Conservation (phyloP, 2,113 vertebrate genomes). For the Mugil cephalus region DNA sequence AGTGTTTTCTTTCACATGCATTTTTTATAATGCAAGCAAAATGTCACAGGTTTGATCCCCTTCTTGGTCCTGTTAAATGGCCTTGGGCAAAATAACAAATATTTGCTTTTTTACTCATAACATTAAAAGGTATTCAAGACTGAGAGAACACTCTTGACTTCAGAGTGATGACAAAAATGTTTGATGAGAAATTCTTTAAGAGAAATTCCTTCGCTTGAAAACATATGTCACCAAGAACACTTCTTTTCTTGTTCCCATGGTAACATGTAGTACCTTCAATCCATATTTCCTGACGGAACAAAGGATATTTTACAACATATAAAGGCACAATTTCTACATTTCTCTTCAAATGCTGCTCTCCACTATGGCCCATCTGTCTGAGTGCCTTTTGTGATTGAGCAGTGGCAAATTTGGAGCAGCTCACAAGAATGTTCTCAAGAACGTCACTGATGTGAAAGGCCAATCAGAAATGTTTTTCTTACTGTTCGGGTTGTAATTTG, state of each 20-base stretch:
- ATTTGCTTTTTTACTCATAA: conserved; percentile 12
- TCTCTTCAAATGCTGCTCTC: background rate
- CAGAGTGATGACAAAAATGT: background rate
- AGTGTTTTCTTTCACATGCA: conserved; percentile 42
- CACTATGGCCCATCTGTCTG: conserved; percentile 16
- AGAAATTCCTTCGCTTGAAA: background rate
- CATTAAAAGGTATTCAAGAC: background rate
- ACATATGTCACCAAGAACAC: background rate
- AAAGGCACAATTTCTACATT: conserved; percentile 11
- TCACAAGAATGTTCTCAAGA: conserved; percentile 31
- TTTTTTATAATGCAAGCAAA: conserved; percentile 35
- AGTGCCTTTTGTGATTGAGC: conserved; percentile 32
- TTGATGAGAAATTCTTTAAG: background rate
- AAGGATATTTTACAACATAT: conserved; percentile 27
- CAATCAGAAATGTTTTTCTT: conserved; percentile 31
- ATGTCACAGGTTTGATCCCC: conserved; percentile 17
- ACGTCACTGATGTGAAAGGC: conserved; percentile 36
- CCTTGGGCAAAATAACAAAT: conserved; percentile 22
- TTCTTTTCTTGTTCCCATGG: conserved; percentile 46
- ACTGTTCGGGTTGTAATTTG: conserved; percentile 22
- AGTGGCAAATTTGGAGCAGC: conserved; percentile 25
- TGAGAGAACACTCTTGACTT: background rate
- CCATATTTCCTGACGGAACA: conserved; percentile 15
- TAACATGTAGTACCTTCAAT: conserved; percentile 36
- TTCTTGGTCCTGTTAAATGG: background rate